Percentiles rank a stretch among this genome's conserved stretches.
Conservation (phyloP, 2,888 invertebrate genomes). For the Andrena dorsata region DNA sequence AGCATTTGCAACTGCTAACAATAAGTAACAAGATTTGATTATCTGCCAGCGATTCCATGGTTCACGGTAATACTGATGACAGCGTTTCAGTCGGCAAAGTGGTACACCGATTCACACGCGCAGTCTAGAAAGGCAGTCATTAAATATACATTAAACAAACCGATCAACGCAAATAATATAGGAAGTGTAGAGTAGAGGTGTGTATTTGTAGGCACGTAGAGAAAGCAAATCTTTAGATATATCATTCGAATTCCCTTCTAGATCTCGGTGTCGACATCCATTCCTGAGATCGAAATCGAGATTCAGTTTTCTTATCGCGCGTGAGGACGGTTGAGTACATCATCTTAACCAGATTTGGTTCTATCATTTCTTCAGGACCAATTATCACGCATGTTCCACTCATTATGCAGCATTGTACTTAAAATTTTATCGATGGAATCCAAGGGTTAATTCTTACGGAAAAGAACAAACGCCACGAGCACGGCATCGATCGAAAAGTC, state of each 20-base stretch:
- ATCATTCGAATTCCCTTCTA: constrained; percentile 21
- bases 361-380: constrained; percentile 80
- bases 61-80: background rate
- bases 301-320: constrained; percentile 35
- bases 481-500: constrained; percentile 68
- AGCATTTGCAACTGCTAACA: background rate
- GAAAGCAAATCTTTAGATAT: constrained; percentile 32
- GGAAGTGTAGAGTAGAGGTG: constrained; percentile 43
- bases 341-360: constrained; percentile 68
- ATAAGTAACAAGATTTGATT: constrained; percentile 2
- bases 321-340: constrained; percentile 13
- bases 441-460: constrained; percentile 60
- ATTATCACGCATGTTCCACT: constrained; percentile 75
- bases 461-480: constrained; percentile 51
- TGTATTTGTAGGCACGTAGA: constrained; percentile 55
- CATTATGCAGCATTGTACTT: constrained; percentile 78
- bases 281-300: constrained; percentile 22
- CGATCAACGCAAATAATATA: constrained; percentile 53
- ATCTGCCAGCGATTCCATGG: constrained; percentile 2
- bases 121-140: constrained; percentile 35
- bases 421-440: constrained; percentile 53
- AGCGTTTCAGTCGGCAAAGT: constrained; percentile 45
- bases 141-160: constrained; percentile 24
- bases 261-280: constrained; percentile 25
- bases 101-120: constrained; percentile 16